These are phyloP conservation scores for Philonicus albiceps DNA, from an alignment of 2,888 invertebrate species.

Conservation along the genomic window DNA sequence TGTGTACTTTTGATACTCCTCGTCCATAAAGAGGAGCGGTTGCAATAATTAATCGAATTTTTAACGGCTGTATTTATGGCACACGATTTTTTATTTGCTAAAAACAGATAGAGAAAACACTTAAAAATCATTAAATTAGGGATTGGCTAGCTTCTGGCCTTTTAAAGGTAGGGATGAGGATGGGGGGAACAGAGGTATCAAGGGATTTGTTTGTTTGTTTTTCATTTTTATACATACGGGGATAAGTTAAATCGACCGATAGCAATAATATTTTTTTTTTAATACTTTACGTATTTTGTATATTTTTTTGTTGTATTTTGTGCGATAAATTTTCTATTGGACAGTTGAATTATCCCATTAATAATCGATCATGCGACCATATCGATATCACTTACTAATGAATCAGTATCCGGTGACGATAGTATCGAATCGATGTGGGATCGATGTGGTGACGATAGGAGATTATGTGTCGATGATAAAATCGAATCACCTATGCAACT, in stretches of 20 bases:
- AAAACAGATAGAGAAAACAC: background rate
- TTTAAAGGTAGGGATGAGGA: background rate
- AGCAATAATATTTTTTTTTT: background rate
- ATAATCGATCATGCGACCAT: constrained; percentile 66
- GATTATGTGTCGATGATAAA: constrained; percentile 60
- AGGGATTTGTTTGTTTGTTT: too few species aligned
- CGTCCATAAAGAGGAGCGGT: too few species aligned
- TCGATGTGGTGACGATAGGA: constrained; percentile 52
- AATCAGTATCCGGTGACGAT: constrained; percentile 66
- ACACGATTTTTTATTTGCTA: background rate
- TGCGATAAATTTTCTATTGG: background rate
- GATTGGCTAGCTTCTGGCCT: background rate
- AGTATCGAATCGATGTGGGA: constrained; percentile 64
- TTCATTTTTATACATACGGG: background rate
- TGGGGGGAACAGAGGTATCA: too few species aligned
- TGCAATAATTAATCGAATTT: too few species aligned
- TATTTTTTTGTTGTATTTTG: background rate
- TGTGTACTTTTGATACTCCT: too few species aligned
- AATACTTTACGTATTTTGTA: background rate
- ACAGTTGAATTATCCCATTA: too few species aligned
- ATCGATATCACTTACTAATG: constrained; percentile 64
- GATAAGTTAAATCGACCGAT: background rate
- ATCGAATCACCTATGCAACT: constrained; percentile 64
- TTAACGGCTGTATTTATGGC: background rate
- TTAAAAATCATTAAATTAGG: background rate